Evolutionary conservation across 2,113 vertebrate species (phyloP).

Genomic region (Cyrtonyx montezumae): DNA sequence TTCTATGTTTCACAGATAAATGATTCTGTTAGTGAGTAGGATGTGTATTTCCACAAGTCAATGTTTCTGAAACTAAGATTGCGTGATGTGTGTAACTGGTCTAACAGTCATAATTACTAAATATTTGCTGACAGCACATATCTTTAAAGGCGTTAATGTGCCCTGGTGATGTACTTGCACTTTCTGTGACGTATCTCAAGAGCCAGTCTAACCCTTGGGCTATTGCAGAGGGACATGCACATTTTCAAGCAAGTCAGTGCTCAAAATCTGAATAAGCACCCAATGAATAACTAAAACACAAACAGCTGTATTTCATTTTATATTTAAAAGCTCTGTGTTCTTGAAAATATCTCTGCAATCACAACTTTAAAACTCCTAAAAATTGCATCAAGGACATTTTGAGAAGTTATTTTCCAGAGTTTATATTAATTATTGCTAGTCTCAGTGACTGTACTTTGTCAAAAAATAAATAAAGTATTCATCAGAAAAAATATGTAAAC

Average conservation of each 20-base stretch:
- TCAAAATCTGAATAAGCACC: not conserved
- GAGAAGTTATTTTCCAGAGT: not conserved
- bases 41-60: not conserved
- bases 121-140: not conserved
- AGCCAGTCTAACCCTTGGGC: not conserved
- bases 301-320: not conserved
- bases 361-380: not conserved
- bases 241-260: not conserved
- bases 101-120: not conserved
- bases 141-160: not conserved
- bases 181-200: not conserved
- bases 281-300: conserved; percentile 9
- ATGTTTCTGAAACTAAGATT: not conserved
- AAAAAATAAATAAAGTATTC: not conserved
- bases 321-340: not conserved
- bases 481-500: not conserved
- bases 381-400: not conserved
- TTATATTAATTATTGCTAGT: not conserved
- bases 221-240: not conserved
- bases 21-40: not conserved
- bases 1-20: not conserved
- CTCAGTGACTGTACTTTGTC: not conserved
- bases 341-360: not conserved
- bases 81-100: not conserved
- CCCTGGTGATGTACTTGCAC: not conserved